Conservation (phyloP, 2,113 vertebrate genomes). For the Oreocharis arfaki region DNA sequence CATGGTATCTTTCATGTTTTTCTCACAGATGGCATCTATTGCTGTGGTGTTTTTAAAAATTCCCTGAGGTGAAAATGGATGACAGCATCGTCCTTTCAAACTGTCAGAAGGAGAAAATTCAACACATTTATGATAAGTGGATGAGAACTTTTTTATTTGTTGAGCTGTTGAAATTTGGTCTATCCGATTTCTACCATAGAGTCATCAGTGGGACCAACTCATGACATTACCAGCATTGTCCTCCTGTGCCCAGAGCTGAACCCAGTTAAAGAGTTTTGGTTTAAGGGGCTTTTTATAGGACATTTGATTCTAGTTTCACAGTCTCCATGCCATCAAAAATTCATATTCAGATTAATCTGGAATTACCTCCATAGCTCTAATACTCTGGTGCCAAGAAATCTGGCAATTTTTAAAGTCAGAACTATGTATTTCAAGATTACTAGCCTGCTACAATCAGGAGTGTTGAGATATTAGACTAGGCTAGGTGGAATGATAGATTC, state of each 20-base stretch:
- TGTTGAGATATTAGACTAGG: neutral
- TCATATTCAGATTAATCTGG: neutral
- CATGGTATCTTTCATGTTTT: neutral
- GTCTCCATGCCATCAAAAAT: neutral
- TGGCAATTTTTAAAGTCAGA: neutral
- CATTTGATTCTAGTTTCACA: neutral
- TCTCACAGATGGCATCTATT: neutral
- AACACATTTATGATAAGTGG: neutral
- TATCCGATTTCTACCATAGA: neutral
- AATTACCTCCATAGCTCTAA: neutral
- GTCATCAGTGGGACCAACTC: accelerated
- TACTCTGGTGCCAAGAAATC: neutral
- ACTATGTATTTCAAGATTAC: neutral
- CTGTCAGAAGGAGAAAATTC: conserved; percentile 8
- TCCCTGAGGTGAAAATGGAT: neutral
- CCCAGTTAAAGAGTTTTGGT: neutral
- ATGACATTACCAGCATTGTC: neutral
- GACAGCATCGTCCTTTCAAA: conserved; percentile 1
- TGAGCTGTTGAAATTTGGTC: neutral
- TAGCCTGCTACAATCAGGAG: neutral
- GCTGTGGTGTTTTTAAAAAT: neutral
- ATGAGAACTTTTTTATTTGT: neutral
- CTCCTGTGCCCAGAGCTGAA: neutral
- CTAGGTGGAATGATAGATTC: neutral
- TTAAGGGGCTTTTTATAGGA: neutral